These are phyloP conservation scores for Paramormyrops kingsleyae DNA, from an alignment of 2,113 vertebrate genomes.

Conservation along the genomic window DNA sequence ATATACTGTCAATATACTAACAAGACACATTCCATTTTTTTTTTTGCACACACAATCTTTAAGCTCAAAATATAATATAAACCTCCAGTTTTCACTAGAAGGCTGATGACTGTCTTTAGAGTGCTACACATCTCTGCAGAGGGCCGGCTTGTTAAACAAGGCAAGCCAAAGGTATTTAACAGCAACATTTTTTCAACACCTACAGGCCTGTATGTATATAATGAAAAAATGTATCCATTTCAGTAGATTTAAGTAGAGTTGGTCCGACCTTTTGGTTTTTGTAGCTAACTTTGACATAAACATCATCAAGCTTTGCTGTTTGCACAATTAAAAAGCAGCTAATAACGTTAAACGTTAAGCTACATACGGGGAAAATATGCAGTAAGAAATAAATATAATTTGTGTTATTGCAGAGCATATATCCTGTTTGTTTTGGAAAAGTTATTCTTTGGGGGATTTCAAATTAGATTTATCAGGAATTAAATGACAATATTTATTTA, in stretches of 20 bases:
- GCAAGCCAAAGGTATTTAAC: neutral
- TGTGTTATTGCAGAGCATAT: neutral
- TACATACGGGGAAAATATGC: neutral
- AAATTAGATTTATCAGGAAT: neutral
- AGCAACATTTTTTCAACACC: neutral
- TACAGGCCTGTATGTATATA: neutral
- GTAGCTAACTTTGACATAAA: neutral
- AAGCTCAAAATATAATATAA: constrained; percentile 4
- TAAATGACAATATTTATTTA: neutral
- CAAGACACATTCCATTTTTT: neutral
- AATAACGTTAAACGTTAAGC: neutral
- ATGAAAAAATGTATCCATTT: neutral
- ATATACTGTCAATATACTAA: constrained; percentile 1
- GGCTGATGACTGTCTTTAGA: neutral
- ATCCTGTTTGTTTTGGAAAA: neutral
- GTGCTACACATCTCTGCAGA: neutral
- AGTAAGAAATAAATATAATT: neutral
- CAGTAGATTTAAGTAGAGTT: neutral
- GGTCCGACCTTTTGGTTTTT: neutral
- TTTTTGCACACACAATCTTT: constrained; percentile 5
- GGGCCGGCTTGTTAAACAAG: neutral
- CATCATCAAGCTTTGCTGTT: neutral
- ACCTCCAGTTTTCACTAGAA: neutral
- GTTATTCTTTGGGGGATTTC: neutral
- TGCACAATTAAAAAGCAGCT: neutral